A percentile compares a stretch with the other conserved stretches of the same genome.
Evolutionary conservation across 2,888 invertebrate species (phyloP).

Genomic region (Caenorhabditis sinica): DNA sequence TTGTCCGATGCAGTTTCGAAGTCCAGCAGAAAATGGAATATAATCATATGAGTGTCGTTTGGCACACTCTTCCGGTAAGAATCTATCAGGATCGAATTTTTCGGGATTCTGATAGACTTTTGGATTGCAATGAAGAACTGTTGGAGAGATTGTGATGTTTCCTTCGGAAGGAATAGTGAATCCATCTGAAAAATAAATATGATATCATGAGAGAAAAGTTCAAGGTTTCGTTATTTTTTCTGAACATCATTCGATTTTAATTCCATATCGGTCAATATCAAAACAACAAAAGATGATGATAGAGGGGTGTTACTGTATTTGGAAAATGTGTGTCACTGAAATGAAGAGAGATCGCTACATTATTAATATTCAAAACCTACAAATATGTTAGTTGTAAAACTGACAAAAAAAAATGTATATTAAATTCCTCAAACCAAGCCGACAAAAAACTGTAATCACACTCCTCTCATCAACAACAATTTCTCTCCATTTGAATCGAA

Average conservation of each 20-base stretch:
- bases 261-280: neutral
- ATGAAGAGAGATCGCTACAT: no score
- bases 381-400: no score
- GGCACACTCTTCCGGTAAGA: slow-evolving; percentile 83
- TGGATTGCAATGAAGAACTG: slow-evolving; percentile 63
- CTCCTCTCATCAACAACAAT: neutral
- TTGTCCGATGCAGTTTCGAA: slow-evolving; percentile 82
- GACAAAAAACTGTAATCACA: neutral
- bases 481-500: neutral
- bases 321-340: no score
- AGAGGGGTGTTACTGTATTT: no score
- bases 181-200: slow-evolving; percentile 40
- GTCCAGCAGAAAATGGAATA: slow-evolving; percentile 81
- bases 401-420: no score
- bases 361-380: no score
- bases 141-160: slow-evolving; percentile 55
- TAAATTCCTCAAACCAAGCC: neutral
- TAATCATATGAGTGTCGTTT: slow-evolving; percentile 76
- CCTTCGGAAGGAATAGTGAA: slow-evolving; percentile 57
- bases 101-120: slow-evolving; percentile 81
- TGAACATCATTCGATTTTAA: neutral
- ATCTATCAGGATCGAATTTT: slow-evolving; percentile 84
- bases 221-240: neutral
- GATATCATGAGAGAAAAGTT: neutral
- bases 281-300: no score